These are phyloP conservation scores for Catonia carolina DNA, from an alignment of 2,888 invertebrate species.

Conservation along the genomic window DNA sequence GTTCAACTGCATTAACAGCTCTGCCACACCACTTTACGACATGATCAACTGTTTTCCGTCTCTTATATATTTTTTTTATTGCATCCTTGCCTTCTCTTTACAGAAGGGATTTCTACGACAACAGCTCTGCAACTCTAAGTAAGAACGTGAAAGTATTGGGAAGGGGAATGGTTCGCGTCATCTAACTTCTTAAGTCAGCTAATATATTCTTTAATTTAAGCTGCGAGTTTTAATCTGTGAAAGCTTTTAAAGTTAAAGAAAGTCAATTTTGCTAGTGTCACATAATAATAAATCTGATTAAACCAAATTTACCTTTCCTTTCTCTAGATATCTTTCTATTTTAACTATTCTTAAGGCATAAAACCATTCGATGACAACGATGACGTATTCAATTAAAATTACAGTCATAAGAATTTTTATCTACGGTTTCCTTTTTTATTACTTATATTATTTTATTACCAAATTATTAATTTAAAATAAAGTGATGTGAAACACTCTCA, in stretches of 20 bases:
- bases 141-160: too few species aligned
- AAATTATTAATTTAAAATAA: too few species aligned
- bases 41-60: neutral
- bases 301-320: neutral
- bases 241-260: neutral
- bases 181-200: neutral
- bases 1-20: neutral
- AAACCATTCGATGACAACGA: too few species aligned
- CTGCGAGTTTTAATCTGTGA: neutral
- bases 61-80: neutral
- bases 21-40: conserved; percentile 2
- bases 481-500: too few species aligned
- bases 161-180: neutral
- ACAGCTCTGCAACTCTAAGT: neutral
- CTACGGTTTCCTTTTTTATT: too few species aligned
- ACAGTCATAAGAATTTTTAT: too few species aligned
- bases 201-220: neutral
- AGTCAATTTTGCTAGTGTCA: neutral
- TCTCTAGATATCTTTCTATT: too few species aligned
- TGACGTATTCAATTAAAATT: too few species aligned
- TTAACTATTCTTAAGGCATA: too few species aligned
- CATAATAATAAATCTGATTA: neutral
- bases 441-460: too few species aligned
- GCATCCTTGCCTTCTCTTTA: too few species aligned
- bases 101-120: too few species aligned